These are phyloP conservation scores for Pelodiscus sinensis DNA, from an alignment of 2,113 vertebrate genomes.

Conservation along the genomic window DNA sequence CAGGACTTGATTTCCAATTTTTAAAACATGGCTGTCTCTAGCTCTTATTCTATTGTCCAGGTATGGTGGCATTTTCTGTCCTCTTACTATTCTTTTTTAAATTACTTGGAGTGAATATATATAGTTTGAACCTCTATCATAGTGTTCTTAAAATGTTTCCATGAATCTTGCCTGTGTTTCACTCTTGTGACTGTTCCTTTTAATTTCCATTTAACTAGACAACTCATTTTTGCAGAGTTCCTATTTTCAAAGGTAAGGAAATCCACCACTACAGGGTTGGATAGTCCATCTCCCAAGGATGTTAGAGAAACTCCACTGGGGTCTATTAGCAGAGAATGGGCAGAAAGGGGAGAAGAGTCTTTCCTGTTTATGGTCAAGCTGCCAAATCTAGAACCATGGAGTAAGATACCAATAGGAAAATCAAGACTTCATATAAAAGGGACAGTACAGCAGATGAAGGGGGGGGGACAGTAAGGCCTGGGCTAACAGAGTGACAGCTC, in stretches of 20 bases:
- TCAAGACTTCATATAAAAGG: background rate
- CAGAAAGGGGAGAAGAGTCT: background rate
- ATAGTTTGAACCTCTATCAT: no score
- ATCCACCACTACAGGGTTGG: background rate
- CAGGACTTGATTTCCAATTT: background rate
- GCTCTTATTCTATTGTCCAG: background rate
- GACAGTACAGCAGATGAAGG: background rate
- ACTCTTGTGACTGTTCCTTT: background rate
- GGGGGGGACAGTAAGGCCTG: background rate
- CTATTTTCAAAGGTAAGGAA: background rate
- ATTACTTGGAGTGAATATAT: no score
- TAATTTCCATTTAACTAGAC: background rate
- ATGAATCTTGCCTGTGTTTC: background rate
- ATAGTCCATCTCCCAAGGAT: background rate
- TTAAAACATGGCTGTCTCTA: background rate
- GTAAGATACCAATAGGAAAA: background rate
- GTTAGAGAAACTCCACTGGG: background rate
- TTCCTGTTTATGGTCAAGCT: background rate
- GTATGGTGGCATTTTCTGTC: no score
- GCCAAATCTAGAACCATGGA: background rate
- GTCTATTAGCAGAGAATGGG: background rate
- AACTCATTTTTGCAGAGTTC: background rate
- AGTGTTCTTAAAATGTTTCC: no score
- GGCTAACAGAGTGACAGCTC: no score
- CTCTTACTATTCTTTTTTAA: no score